Conservation (phyloP, 2,888 invertebrate genomes). For the Muschampia plurimacula region DNA sequence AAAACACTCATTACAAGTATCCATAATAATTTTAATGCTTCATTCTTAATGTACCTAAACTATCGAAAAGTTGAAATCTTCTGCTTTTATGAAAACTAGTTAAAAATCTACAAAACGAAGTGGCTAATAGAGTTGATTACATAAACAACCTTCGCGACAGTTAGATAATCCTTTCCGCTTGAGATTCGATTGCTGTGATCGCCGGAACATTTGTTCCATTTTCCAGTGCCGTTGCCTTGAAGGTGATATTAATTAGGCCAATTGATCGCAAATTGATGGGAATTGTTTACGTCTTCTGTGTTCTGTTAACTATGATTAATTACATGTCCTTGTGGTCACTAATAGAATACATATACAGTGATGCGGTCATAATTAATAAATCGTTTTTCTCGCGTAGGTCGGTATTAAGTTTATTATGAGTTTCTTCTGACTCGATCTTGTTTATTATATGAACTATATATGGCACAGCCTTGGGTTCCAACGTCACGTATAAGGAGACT, state of each 20-base stretch:
- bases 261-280: constrained; percentile 30
- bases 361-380: constrained; percentile 55
- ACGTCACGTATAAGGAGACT: constrained; percentile 74
- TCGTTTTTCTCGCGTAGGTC: constrained; percentile 72
- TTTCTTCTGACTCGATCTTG: constrained; percentile 75
- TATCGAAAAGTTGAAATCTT: not conserved
- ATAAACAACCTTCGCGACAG: constrained; percentile 27
- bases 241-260: constrained; percentile 33
- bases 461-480: constrained; percentile 76
- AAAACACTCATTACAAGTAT: not conserved
- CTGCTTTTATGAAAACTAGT: constrained; percentile 2
- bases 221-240: constrained; percentile 31
- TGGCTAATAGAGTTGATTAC: constrained; percentile 11
- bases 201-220: constrained; percentile 28
- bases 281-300: constrained; percentile 6
- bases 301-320: constrained; percentile 11
- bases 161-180: constrained; percentile 33
- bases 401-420: constrained; percentile 76
- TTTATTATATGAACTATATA: constrained; percentile 79
- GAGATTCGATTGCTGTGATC: constrained; percentile 31
- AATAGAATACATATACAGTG: constrained; percentile 41
- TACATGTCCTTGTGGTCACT: constrained; percentile 46
- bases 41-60: not conserved
- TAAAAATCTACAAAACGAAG: constrained; percentile 4
- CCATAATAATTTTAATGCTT: not conserved